Base-by-base conservation (phyloP, 2,888 invertebrate genomes). In the Metopia argyrocephala region DNA sequence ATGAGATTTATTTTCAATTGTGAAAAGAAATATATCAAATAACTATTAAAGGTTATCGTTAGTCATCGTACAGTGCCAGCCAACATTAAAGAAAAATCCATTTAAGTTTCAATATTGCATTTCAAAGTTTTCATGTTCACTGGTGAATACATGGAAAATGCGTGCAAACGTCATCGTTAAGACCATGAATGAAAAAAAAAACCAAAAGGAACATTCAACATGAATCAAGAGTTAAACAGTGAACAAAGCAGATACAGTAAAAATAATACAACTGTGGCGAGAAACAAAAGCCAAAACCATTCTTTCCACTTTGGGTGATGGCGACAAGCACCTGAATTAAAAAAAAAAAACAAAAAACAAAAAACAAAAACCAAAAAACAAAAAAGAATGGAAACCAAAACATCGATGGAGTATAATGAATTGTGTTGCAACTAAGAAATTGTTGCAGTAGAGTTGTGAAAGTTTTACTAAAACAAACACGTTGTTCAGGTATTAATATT, bases 81-180 rank as follows among this genome's bases (percentile, higher is more conserved):
- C 38, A 65, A 12, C 25, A 18, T 38, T 15, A 9, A 38, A 38
- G 12, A 69, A 61, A 69, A 46, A 46, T 45, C 4, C 54, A 62
- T 56, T 76, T 57, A 18, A 46, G 64, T 76, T 69, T 64, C 25
- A 12, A 18, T 15, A 64, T n/a, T 65, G 21, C 52, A 28, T 28
- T 59, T 50, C 18, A 45, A n/a, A 31, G 18, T 38, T 31, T 75
- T 52, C 52, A 59, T 75, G 50, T 68, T 76, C 27, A 70, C 4
- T 64, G 31, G 45, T 27, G 48, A 57, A 46, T 70, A 65, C 65
- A 65, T 1, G 48, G 6, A 71, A 78, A 66, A 65, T 78, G 52
- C 57, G 69, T 71, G 50, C 28, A 59, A 50, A 64, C 52, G 18
- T 54, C 5, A 18, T 2, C 9, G 27, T 15, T 23, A 38, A 38